Conservation (phyloP, 2,113 vertebrate genomes). For the Polypterus bichir region DNA sequence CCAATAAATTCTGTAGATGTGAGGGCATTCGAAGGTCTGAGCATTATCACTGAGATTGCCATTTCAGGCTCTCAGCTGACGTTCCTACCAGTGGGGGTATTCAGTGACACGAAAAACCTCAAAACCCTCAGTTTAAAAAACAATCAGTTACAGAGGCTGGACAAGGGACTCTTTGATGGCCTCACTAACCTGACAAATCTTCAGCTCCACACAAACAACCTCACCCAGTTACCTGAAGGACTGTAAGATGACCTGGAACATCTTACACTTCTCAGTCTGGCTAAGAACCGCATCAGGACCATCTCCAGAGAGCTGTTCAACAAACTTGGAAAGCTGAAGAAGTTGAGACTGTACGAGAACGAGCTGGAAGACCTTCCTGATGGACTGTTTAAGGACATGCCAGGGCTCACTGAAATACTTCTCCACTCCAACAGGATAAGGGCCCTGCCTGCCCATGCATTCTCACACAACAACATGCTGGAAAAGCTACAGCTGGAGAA, state of each 20-base stretch:
- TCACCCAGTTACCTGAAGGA: constrained; percentile 47
- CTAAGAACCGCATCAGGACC: constrained; percentile 43
- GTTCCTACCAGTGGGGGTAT: constrained; percentile 42
- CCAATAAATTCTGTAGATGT: constrained; percentile 36
- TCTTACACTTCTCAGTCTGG: constrained; percentile 42
- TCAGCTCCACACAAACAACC: constrained; percentile 41
- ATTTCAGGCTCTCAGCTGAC: constrained; percentile 39
- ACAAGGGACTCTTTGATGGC: constrained; percentile 49
- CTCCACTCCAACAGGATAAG: constrained; percentile 43
- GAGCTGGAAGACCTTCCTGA: constrained; percentile 43
- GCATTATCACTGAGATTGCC: constrained; percentile 35
- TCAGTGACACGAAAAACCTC: constrained; percentile 42
- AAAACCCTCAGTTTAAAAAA: constrained; percentile 40
- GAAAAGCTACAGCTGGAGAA: constrained; percentile 36
- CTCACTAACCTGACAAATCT: constrained; percentile 37
- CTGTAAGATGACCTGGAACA: constrained; percentile 51
- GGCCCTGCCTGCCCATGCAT: constrained; percentile 37
- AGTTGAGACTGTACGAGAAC: constrained; percentile 53
- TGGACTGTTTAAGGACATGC: constrained; percentile 40
- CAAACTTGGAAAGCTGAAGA: constrained; percentile 37
- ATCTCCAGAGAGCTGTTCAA: constrained; percentile 41
- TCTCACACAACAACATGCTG: constrained; percentile 48
- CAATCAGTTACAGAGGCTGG: constrained; percentile 37
- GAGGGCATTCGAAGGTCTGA: constrained; percentile 56
- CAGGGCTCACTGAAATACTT: constrained; percentile 42